Conservation (phyloP, 2,888 invertebrate genomes). For the Lamproptera curius region DNA sequence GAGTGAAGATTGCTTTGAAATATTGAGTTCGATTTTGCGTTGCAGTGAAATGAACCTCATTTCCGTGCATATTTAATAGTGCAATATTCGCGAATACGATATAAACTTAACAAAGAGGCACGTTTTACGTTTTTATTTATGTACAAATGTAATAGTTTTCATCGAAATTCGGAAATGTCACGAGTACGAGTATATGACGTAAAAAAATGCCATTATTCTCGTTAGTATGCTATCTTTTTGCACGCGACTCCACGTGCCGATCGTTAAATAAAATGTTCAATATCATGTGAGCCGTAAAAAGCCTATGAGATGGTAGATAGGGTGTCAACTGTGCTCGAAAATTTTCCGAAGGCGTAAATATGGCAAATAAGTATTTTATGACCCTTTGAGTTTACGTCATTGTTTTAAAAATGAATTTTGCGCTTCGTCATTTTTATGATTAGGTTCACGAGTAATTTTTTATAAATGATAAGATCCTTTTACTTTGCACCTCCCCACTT, state of each 20-base stretch:
- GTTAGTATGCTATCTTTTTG: slow-evolving; percentile 36
- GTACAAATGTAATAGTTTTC: too few relatives aligned
- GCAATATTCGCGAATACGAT: not conserved
- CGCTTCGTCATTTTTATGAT: too few relatives aligned
- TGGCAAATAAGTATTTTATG: slow-evolving; percentile 45
- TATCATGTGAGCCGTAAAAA: slow-evolving; percentile 46
- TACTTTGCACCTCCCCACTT: too few relatives aligned
- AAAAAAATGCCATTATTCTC: slow-evolving; percentile 35
- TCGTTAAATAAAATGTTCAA: slow-evolving; percentile 53
- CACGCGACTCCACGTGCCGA: slow-evolving; percentile 40
- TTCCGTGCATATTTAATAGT: not conserved
- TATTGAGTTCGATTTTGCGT: slow-evolving; percentile 5
- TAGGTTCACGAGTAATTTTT: too few relatives aligned
- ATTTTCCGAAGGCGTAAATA: slow-evolving; percentile 44
- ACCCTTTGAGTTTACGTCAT: slow-evolving; percentile 24
- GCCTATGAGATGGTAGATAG: slow-evolving; percentile 52
- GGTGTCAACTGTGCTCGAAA: slow-evolving; percentile 55
- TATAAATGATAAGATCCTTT: too few relatives aligned
- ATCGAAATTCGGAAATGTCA: too few relatives aligned
- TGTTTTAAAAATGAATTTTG: too few relatives aligned
- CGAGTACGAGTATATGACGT: too few relatives aligned
- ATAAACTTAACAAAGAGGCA: too few relatives aligned
- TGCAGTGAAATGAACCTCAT: not conserved
- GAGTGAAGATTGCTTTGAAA: slow-evolving; percentile 18
- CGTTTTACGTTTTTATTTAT: too few relatives aligned